These are phyloP conservation scores for Malurus leucopterus DNA, from an alignment of 2,797 vertebrate species.

Conservation along the genomic window DNA sequence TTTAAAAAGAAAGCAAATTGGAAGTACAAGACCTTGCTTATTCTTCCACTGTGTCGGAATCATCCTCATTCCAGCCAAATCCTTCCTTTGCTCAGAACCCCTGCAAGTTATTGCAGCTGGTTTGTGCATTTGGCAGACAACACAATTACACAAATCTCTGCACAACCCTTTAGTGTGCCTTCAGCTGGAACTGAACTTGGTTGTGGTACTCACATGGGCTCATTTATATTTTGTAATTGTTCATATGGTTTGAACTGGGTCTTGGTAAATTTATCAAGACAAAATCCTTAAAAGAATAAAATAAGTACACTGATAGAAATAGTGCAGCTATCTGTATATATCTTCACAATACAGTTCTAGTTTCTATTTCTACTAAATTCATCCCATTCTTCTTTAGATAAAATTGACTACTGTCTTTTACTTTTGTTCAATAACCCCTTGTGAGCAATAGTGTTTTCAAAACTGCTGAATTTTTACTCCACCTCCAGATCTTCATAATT, in stretches of 20 bases:
- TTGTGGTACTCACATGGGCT: accelerated
- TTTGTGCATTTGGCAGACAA: not conserved
- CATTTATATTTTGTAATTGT: not conserved
- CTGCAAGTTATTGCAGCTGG: not conserved
- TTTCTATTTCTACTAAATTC: not conserved
- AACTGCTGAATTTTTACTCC: not conserved
- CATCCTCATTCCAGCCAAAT: not conserved
- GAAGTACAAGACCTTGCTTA: not conserved
- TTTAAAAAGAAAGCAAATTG: not conserved
- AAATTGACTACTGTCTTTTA: not conserved
- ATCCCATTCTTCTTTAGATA: not conserved
- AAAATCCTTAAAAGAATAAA: not conserved
- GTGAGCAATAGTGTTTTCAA: not conserved
- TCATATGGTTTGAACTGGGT: not conserved
- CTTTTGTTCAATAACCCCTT: not conserved
- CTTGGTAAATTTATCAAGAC: not conserved
- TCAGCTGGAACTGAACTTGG: not conserved
- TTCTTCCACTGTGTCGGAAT: not conserved
- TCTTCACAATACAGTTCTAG: not conserved
- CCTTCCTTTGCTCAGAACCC: not conserved
- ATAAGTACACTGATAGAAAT: not conserved
- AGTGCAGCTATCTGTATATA: not conserved
- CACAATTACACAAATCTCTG: not conserved
- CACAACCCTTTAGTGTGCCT: not conserved
- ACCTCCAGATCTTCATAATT: not conserved